Base-by-base conservation (phyloP, 64 coral and sea anemone species). In the Trachythela sp. region DNA sequence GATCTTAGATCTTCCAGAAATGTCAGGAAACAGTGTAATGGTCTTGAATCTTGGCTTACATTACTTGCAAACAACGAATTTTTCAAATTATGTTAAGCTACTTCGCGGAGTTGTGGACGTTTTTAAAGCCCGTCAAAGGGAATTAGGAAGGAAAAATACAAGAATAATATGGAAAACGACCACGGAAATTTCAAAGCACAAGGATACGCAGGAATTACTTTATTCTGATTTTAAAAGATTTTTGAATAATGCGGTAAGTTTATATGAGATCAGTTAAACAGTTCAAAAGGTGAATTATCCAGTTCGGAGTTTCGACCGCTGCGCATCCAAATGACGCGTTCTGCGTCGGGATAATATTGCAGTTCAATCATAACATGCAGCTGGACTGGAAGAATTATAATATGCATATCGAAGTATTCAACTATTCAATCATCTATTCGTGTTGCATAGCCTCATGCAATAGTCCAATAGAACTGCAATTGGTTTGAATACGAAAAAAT, bases 161-260 rank as follows among this genome's bases (percentile, higher is more conserved):
- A 88, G 93, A 35, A 85, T 94, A 2, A 94, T 99, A 29, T 99
- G 96, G 96, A 99, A 93, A 60, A 94, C 93, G 0, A 88, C 93
- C 0, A 99, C 96, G 9, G 88, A 93, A 22, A 54, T 99, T 13
- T 94, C 86, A 36, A 99, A 94, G 42, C 93, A 99, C 40, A 99
- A 94, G 36, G 96, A 99, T 27, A 87, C 87, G 2, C 85, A 85
- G 0, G 85, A 85, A 34, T 90, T 89, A 39, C 17, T 94, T 35
- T 77, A 80, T 18, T 85, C 67, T 33, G 96, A 99, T 32, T 64
- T 89, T 15, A 72, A 90, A 48, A 85, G 93, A 76, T 99, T 99
- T 88, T 85, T 99, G 8, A 92, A 80, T 18, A 54, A 91, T 60
- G 93, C 96, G 83, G 96, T 99, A 26, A 91, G 96, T 93, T 71